Evolutionary conservation across 2,113 vertebrate genomes (phyloP).

Genomic region (Symphodus melops): DNA sequence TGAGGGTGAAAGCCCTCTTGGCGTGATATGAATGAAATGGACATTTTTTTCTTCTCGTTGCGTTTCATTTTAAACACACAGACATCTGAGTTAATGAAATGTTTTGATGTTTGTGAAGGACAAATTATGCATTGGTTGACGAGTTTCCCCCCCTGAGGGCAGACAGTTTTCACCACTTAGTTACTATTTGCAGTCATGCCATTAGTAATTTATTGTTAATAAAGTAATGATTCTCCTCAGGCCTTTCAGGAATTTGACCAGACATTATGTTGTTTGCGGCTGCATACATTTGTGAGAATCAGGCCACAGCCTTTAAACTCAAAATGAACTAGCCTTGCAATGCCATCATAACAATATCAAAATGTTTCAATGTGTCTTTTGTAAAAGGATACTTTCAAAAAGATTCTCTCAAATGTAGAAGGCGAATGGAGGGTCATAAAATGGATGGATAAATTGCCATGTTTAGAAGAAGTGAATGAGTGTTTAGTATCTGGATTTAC

Average conservation of each 20-base stretch:
- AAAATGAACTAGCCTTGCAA: slow-evolving; percentile 32
- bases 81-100: slow-evolving; percentile 64
- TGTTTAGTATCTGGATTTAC: slow-evolving; percentile 77
- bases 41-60: slow-evolving; percentile 49
- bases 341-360: slow-evolving; percentile 33
- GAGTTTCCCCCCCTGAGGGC: slow-evolving; percentile 64
- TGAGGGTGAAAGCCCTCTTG: slow-evolving; percentile 51
- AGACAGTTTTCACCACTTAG: slow-evolving; percentile 49
- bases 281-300: slow-evolving; percentile 19
- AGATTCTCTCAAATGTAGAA: slow-evolving; percentile 31
- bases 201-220: slow-evolving; percentile 58
- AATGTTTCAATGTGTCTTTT: neutral
- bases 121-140: slow-evolving; percentile 53
- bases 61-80: slow-evolving; percentile 42
- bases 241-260: slow-evolving; percentile 27
- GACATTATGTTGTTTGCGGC: slow-evolving; percentile 11
- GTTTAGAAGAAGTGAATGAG: slow-evolving; percentile 72
- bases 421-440: slow-evolving; percentile 10
- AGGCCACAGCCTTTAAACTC: slow-evolving; percentile 45
- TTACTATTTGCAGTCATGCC: slow-evolving; percentile 43
- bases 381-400: neutral
- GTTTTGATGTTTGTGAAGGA: slow-evolving; percentile 67
- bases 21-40: slow-evolving; percentile 67
- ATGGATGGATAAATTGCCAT: slow-evolving; percentile 52
- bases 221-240: slow-evolving; percentile 7